A percentile compares a stretch with the other conserved stretches of the same genome.
phyloP scores from a whole-genome alignment of 1,140 invertebrate genomes.

The Aphelenchoides avenae region DNA sequence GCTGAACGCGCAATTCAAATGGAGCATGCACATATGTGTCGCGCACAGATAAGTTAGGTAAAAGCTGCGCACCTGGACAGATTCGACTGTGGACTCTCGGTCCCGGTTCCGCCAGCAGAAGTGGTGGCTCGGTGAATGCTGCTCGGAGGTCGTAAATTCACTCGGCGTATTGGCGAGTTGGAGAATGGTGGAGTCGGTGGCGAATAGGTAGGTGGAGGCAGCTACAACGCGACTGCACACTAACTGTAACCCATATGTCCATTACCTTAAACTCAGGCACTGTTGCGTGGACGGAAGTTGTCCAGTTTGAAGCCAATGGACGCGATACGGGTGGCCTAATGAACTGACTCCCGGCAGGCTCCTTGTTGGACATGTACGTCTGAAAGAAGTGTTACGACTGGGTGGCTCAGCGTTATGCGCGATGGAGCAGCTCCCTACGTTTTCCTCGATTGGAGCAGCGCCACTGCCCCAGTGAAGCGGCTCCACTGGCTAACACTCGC shows the following conservation, averaged over 20 bases:
- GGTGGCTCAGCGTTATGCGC: constrained; percentile 11
- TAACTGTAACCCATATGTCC: background rate
- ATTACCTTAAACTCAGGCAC: constrained; percentile 35
- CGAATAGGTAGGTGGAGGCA: constrained; percentile 35
- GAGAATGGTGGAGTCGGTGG: constrained; percentile 28
- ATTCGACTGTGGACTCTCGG: constrained; percentile 33
- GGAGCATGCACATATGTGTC: no score
- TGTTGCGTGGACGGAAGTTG: background rate
- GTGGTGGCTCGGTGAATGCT: background rate
- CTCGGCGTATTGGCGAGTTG: background rate
- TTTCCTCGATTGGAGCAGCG: constrained; percentile 24
- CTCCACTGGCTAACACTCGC: background rate
- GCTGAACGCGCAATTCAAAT: no score
- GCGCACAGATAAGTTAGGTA: no score
- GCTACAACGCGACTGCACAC: constrained; percentile 12
- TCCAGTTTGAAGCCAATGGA: background rate
- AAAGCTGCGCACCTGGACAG: constrained; percentile 18
- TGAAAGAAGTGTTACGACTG: constrained; percentile 12
- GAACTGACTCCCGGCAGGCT: background rate
- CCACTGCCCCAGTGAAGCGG: constrained; percentile 36
- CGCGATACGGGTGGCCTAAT: background rate
- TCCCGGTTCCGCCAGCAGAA: no score
- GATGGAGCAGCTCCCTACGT: constrained; percentile 14
- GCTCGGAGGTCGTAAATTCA: background rate
- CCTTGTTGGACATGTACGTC: constrained; percentile 5